A percentile compares a stretch with the other conserved stretches of the same genome.
phyloP scores from a whole-genome alignment of 1,140 invertebrate species.

The Nixonia krombeini region DNA sequence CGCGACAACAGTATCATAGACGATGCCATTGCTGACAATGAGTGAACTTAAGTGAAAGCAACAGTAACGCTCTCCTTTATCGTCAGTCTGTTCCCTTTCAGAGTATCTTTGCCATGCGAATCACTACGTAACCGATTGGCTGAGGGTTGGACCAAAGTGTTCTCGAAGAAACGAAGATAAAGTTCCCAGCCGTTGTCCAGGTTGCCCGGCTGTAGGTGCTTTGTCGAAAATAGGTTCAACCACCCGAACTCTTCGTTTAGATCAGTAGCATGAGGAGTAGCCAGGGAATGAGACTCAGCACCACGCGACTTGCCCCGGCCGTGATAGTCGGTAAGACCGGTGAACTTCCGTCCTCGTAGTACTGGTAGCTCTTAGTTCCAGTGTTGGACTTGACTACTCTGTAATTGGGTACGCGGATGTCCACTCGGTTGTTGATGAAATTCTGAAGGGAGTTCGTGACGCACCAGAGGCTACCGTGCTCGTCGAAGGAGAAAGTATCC shows the following conservation, averaged over 20 bases:
- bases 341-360: slow-evolving; percentile 62
- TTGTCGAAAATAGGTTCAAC: background rate
- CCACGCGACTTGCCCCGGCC: slow-evolving; percentile 46
- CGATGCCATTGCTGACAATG: background rate
- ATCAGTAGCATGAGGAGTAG: slow-evolving; percentile 16
- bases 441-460: slow-evolving; percentile 78
- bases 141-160: background rate
- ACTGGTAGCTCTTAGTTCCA: slow-evolving; percentile 77
- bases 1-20: background rate
- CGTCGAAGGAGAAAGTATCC: slow-evolving; percentile 79
- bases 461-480: slow-evolving; percentile 76
- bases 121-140: no score
- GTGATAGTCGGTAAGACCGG: slow-evolving; percentile 57
- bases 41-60: no score
- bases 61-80: background rate
- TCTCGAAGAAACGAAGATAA: background rate
- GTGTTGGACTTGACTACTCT: slow-evolving; percentile 73
- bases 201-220: no score
- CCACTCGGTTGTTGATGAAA: slow-evolving; percentile 73
- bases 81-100: background rate
- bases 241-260: slow-evolving; percentile 5
- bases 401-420: slow-evolving; percentile 73
- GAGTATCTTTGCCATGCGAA: no score
- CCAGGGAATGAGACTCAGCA: slow-evolving; percentile 11
- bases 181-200: background rate